These are phyloP conservation scores for Drosophila buzzatii DNA, from an alignment of 2,888 invertebrate species.

Conservation along the genomic window DNA sequence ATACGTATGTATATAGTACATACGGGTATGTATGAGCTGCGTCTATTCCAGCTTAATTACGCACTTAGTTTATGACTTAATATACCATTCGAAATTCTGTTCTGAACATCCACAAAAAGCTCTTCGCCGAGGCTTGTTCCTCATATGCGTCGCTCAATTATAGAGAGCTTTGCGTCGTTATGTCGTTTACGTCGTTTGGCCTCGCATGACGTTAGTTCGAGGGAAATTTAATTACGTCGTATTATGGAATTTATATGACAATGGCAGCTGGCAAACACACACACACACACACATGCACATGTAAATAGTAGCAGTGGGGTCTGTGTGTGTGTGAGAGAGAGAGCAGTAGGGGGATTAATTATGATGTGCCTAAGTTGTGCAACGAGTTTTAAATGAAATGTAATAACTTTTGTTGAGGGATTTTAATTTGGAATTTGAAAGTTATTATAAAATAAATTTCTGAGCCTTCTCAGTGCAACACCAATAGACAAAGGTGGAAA, in stretches of 20 bases:
- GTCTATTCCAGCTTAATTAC: conserved; percentile 71
- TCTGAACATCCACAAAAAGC: conserved; percentile 25
- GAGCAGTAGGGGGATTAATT: conserved; percentile 77
- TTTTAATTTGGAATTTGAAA: conserved; percentile 82
- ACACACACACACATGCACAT: conserved; percentile 21
- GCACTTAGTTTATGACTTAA: conserved; percentile 80
- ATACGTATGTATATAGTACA: background rate
- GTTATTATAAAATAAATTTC: conserved; percentile 76
- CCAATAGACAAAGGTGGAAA: background rate
- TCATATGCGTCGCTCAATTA: conserved; percentile 68
- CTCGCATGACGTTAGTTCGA: conserved; percentile 62
- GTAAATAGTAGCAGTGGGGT: conserved; percentile 31
- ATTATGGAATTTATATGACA: conserved; percentile 84
- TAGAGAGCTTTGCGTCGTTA: conserved; percentile 70
- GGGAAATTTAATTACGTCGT: conserved; percentile 83
- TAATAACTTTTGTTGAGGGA: conserved; percentile 83
- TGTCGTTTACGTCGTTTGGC: conserved; percentile 21
- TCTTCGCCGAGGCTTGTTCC: conserved; percentile 24
- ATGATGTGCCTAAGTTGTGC: conserved; percentile 81
- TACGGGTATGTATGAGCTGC: background rate
- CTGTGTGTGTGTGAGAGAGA: conserved; percentile 11
- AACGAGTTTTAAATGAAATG: conserved; percentile 81
- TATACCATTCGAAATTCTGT: conserved; percentile 53
- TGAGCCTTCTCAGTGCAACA: conserved; percentile 17
- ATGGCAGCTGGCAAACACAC: conserved; percentile 41